Percentiles rank a stretch among this genome's conserved stretches.
phyloP scores from a whole-genome alignment of 2,113 vertebrate genomes.

The Carassius carassius region DNA sequence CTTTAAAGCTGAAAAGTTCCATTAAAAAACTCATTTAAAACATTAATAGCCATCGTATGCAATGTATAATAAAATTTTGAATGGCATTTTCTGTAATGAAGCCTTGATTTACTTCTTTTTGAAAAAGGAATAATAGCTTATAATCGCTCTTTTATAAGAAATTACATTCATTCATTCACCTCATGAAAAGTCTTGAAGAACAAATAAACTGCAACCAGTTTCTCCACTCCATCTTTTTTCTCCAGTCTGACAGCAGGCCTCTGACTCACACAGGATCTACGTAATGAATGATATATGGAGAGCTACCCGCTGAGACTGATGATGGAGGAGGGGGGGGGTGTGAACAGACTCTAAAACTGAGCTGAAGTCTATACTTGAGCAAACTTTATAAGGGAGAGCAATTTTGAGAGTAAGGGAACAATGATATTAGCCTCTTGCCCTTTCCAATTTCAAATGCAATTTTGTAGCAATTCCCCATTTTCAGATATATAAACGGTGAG shows the following conservation, averaged over 20 bases:
- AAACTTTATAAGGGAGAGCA: not conserved
- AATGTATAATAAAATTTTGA: not conserved
- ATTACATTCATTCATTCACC: not conserved
- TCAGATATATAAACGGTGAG: too few species aligned
- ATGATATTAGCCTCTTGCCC: not conserved
- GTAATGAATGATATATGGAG: conserved; percentile 13
- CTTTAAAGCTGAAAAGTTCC: not conserved
- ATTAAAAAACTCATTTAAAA: not conserved
- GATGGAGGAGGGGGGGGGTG: not conserved
- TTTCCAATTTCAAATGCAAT: not conserved
- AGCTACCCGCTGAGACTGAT: conserved; percentile 2
- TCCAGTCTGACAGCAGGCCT: not conserved
- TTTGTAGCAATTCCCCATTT: not conserved
- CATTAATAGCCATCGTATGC: not conserved
- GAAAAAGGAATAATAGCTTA: not conserved
- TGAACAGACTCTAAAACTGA: conserved; percentile 5
- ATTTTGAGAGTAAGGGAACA: not conserved
- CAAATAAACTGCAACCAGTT: not conserved
- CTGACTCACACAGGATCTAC: conserved; percentile 7
- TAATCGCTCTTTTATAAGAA: not conserved
- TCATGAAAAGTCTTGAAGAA: not conserved
- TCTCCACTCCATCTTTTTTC: not conserved
- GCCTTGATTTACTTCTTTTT: not conserved
- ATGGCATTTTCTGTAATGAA: not conserved
- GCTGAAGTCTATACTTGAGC: not conserved